Conservation (phyloP, 2,888 invertebrate species). For the Quadroppia sp. region DNA sequence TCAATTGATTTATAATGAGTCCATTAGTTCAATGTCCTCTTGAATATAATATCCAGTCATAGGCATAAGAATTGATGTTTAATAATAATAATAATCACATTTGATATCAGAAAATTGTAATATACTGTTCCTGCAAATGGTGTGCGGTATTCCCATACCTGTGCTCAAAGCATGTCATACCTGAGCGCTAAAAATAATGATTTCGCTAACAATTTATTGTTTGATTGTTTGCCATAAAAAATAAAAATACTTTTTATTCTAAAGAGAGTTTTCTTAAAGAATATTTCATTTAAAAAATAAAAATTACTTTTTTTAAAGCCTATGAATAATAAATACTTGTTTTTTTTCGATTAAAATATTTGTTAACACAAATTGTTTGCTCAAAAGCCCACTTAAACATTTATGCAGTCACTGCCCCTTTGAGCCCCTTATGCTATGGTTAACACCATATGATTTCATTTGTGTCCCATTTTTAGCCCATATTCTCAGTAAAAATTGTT, state of each 20-base stretch:
- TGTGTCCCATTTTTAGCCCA: not conserved
- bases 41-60: too few relatives aligned
- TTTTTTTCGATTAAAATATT: not conserved
- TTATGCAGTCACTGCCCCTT: not conserved
- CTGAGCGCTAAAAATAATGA: not conserved
- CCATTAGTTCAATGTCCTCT: constrained; percentile 21
- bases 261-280: not conserved
- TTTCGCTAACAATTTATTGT: constrained; percentile 5
- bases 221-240: constrained; percentile 13
- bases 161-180: not conserved
- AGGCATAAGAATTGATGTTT: not conserved
- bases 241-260: not conserved
- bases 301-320: not conserved
- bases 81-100: not conserved
- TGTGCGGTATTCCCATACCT: too few relatives aligned
- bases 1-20: not conserved
- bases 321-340: not conserved
- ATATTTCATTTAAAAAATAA: not conserved
- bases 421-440: not conserved
- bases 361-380: not conserved
- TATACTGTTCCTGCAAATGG: too few relatives aligned
- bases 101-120: too few relatives aligned
- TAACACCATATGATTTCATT: not conserved
- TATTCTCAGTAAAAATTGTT: not conserved
- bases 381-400: not conserved